Evolutionary conservation across 2,888 invertebrate species (phyloP).

Genomic region (Drosophila macrothrix): DNA sequence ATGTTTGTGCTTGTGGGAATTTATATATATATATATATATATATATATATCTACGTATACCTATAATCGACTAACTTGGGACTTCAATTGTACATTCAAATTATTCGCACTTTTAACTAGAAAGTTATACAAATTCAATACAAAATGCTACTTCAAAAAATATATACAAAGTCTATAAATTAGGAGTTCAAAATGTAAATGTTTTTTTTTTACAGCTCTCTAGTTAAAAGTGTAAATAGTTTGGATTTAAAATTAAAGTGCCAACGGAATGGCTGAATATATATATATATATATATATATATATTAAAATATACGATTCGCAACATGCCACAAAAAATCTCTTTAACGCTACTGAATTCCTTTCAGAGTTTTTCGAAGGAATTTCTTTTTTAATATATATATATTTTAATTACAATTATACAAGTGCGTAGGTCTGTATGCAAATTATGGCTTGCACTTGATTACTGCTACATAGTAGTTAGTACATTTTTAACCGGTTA

Average conservation of each 20-base stretch:
- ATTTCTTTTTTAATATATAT: neutral
- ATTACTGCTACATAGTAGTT: conserved; percentile 3
- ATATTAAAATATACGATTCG: neutral
- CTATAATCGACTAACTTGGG: neutral
- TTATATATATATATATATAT: too few species aligned
- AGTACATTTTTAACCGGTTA: conserved; percentile 10
- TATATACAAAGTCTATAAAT: neutral
- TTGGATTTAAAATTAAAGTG: neutral
- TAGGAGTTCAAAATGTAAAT: neutral
- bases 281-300: neutral
- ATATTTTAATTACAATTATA: neutral
- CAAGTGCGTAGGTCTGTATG: neutral
- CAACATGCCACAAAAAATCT: neutral
- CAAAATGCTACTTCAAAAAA: neutral
- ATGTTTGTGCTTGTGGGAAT: neutral
- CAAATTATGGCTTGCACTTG: neutral
- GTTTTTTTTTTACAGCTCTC: neutral
- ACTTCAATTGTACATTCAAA: neutral
- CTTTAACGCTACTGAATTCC: neutral
- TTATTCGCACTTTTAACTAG: neutral
- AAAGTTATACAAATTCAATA: neutral
- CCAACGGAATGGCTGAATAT: neutral
- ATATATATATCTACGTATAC: neutral
- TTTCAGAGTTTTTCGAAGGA: neutral
- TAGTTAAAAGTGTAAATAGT: conserved; percentile 3